Evolutionary conservation across 2,888 invertebrate genomes (phyloP), one percentile per base, ranked within the genome.

Genomic region (Gerris lacustris): DNA sequence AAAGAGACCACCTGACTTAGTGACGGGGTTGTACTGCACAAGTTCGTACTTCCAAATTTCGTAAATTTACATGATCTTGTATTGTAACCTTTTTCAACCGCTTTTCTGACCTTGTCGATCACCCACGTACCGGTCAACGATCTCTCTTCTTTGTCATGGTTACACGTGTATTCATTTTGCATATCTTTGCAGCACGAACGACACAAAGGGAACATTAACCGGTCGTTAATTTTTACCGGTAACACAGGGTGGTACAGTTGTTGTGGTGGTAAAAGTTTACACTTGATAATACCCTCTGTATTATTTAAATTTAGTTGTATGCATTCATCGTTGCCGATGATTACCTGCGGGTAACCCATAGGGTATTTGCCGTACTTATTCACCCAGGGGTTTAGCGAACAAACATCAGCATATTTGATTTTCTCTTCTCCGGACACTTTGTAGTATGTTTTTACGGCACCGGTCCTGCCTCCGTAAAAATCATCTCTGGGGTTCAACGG

Each of bases 91-190:
- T 75, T 73, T 18, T 73, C 47, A 1, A 77, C n/a, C 18, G 79
- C 78, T 68, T 76, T 76, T 63, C 74, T 66, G 6, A 79, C 67
- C 71, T 79, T n/a, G n/a, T n/a, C n/a, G n/a, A n/a, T n/a, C n/a
- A n/a, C n/a, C n/a, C n/a, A n/a, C n/a, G n/a, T n/a, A n/a, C n/a
- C n/a, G n/a, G n/a, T n/a, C n/a, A n/a, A n/a, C n/a, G n/a, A n/a
- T n/a, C n/a, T n/a, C n/a, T n/a, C n/a, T n/a, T n/a, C n/a, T n/a
- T n/a, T n/a, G n/a, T n/a, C n/a, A n/a, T n/a, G n/a, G n/a, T n/a
- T n/a, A n/a, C n/a, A n/a, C n/a, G n/a, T n/a, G n/a, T n/a, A n/a
- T n/a, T n/a, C n/a, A n/a, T n/a, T n/a, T n/a, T n/a, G n/a, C n/a
- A n/a, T n/a, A n/a, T n/a, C n/a, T n/a, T n/a, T n/a, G n/a, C n/a